phyloP scores from a whole-genome alignment of 92 coral and sea anemone genomes.

The Epizoanthus ramosus region DNA sequence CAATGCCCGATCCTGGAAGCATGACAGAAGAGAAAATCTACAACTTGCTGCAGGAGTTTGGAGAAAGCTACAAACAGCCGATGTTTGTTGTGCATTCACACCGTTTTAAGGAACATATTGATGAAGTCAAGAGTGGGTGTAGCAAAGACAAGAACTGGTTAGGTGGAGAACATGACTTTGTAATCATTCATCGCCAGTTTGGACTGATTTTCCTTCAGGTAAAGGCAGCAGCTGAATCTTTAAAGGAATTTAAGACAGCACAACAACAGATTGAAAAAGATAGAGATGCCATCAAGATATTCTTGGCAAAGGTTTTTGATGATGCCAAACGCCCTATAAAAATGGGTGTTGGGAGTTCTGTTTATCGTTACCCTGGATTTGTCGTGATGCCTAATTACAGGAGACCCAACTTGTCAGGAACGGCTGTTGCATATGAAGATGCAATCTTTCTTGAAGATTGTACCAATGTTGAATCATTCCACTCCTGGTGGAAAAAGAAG shows the following conservation, averaged over 20 bases:
- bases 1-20: background rate
- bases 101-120: background rate
- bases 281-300: background rate
- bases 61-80: conserved; percentile 11
- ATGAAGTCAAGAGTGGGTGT: background rate
- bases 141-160: conserved; percentile 16
- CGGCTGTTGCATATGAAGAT: background rate
- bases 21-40: conserved; percentile 33
- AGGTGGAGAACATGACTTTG: conserved; percentile 63
- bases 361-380: conserved; percentile 3
- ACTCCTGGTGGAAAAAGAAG: conserved; percentile 51
- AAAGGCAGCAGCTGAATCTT: conserved; percentile 23
- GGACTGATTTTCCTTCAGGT: conserved; percentile 56
- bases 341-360: background rate
- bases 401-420: background rate
- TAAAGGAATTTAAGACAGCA: background rate
- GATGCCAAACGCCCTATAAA: background rate
- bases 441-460: conserved; percentile 55
- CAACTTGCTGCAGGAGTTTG: conserved; percentile 24
- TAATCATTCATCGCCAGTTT: conserved; percentile 45
- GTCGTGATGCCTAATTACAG: background rate
- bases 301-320: background rate
- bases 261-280: background rate
- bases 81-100: conserved; percentile 63
- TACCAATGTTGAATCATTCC: conserved; percentile 29